Evolutionary conservation across 1,140 invertebrate species (phyloP).

Genomic region (Hypsibius dujardini): DNA sequence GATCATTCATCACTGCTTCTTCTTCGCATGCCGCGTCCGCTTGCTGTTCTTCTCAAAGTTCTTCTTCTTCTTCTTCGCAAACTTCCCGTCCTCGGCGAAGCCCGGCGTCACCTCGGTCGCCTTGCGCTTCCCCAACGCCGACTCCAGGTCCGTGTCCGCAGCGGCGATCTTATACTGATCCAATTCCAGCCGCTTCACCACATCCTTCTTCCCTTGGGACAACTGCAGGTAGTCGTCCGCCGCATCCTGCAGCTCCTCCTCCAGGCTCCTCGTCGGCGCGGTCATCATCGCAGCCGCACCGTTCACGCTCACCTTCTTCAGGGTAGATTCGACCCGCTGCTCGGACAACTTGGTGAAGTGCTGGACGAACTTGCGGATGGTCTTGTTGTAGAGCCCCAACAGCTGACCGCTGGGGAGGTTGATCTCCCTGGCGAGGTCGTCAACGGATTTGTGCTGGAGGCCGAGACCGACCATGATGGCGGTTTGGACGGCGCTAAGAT

Average conservation of each 20-base stretch:
- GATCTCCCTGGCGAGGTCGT: conserved; percentile 58
- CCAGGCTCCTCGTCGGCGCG: conserved; percentile 48
- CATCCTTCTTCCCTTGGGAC: neutral
- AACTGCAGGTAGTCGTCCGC: neutral
- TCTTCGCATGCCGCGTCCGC: too few species aligned
- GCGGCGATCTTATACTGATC: conserved; percentile 15
- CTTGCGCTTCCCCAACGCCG: neutral
- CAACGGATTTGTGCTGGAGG: conserved; percentile 76
- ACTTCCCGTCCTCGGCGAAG: neutral
- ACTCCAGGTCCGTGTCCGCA: neutral
- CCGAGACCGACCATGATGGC: conserved; percentile 74
- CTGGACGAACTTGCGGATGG: conserved; percentile 50
- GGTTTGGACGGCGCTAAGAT: conserved; percentile 59
- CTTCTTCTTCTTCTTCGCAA: conserved; percentile 2
- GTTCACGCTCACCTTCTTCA: conserved; percentile 34
- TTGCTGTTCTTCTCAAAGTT: conserved; percentile 7
- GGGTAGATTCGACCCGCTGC: conserved; percentile 45
- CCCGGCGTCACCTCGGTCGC: neutral
- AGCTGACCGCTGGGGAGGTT: conserved; percentile 69
- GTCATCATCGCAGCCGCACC: conserved; percentile 34
- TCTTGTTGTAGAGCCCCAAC: conserved; percentile 70
- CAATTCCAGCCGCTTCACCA: neutral
- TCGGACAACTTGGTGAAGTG: conserved; percentile 42
- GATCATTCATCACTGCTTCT: too few species aligned
- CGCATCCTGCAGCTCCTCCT: conserved; percentile 47